Evolutionary conservation across 1,140 invertebrate species (phyloP).

Genomic region (Ganaspis sp.): DNA sequence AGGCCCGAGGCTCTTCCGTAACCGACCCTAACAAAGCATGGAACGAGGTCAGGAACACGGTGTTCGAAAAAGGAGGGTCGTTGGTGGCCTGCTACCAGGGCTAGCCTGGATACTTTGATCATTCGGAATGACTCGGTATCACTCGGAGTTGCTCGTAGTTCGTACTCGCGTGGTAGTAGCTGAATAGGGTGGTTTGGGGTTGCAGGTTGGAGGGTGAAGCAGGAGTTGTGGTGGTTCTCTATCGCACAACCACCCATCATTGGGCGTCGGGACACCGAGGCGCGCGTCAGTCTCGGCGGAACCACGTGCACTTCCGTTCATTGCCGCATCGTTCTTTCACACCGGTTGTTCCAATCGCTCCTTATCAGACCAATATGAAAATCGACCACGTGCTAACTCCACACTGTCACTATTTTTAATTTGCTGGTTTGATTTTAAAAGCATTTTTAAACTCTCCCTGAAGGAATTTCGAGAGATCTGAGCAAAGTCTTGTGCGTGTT

Average conservation of each 20-base stretch:
- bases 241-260: constrained; percentile 62
- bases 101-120: constrained; percentile 47
- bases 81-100: constrained; percentile 41
- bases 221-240: constrained; percentile 51
- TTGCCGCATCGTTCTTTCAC: constrained; percentile 35
- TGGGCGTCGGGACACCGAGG: constrained; percentile 69
- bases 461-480: background rate
- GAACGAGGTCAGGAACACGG: constrained; percentile 72
- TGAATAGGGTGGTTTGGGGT: constrained; percentile 29
- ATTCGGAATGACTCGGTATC: constrained; percentile 56
- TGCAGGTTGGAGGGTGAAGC: constrained; percentile 39
- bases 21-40: constrained; percentile 69
- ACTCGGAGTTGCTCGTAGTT: constrained; percentile 49
- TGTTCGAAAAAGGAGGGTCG: constrained; percentile 50
- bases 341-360: constrained; percentile 3
- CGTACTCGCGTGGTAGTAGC: constrained; percentile 32
- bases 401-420: background rate
- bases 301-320: constrained; percentile 43
- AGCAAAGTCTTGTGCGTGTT: background rate
- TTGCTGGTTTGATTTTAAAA: background rate
- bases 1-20: constrained; percentile 63
- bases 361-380: background rate
- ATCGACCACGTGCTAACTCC: background rate
- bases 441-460: background rate
- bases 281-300: constrained; percentile 58